Evolutionary conservation across 2,888 invertebrate genomes (phyloP), one percentile per base, ranked within the genome.

Genomic region (Drosophila siamana): DNA sequence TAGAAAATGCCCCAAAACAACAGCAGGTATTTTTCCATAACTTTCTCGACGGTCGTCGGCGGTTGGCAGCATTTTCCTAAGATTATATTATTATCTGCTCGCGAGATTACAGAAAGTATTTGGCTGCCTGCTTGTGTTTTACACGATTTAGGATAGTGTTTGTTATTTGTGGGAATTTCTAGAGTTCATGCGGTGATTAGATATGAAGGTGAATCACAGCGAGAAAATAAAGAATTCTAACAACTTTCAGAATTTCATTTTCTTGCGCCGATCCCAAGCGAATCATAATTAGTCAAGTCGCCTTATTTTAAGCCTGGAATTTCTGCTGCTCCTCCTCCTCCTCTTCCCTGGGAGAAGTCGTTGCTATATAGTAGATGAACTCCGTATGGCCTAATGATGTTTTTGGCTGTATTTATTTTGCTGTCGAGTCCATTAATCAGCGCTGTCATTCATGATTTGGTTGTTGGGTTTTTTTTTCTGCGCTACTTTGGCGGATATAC

Each of bases 401-500:
- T 60, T 60, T 60, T 65, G 60, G 33, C 36, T 48, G 30, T 59
- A 65, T 69, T 59, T 74, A 50, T 19, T 38, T 62, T 26, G 11
- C 24, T 40, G 51, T 43, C 46, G 69, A 54, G 63, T 65, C 36
- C 88, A 87, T 88, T 87, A 82, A 85, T 87, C 81, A 86, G 59
- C 61, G 72, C 80, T 80, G 86, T 83, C 87, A 81, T 81, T 81
- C 68, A 86, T 71, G 65, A 74, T 56, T 74, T 66, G 43, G 43
- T 47, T 59, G 13, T 44, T 30, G 30, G 26, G 24, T 28, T 46
- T 59, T 47, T 13, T 30, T 36, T 57, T 55, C 43, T 40, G 30
- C 4, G 9, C 9, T 9, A 30, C n/a, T n/a, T n/a, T 80, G 73
- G 69, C 81, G 80, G 87, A 73, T 83, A 62, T 82, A 57, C 70